Conservation (phyloP, 2,113 vertebrate genomes). For the Panurus biarmicus region DNA sequence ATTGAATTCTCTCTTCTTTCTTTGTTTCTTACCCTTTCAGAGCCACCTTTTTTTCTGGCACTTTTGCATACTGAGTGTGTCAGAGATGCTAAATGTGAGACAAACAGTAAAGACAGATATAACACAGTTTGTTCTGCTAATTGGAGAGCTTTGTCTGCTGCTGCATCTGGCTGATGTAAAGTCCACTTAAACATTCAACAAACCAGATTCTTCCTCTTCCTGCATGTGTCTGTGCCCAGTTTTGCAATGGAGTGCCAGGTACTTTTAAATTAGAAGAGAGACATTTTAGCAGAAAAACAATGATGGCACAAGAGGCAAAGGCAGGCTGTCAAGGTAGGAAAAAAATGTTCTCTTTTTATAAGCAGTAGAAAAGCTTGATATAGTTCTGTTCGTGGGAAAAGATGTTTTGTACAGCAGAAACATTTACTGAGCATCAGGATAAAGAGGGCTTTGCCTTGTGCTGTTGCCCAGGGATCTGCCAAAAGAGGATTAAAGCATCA, state of each 20-base stretch:
- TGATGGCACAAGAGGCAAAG: background rate
- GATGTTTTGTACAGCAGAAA: background rate
- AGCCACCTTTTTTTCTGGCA: background rate
- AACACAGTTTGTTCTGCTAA: background rate
- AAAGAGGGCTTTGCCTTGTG: background rate
- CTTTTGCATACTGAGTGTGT: background rate
- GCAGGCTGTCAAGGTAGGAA: background rate
- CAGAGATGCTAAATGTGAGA: background rate
- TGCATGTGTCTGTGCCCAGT: background rate
- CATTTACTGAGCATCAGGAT: background rate
- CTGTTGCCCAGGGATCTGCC: background rate
- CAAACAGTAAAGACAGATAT: background rate
- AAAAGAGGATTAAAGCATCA: background rate
- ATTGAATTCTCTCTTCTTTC: background rate
- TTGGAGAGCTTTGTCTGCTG: background rate
- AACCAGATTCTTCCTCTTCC: background rate
- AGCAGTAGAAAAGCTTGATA: background rate
- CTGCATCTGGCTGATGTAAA: background rate
- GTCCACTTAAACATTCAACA: background rate
- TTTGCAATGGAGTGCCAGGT: background rate
- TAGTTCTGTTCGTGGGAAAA: background rate
- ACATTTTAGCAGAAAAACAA: background rate
- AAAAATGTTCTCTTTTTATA: background rate
- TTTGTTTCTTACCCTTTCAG: background rate
- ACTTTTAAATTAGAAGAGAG: background rate